Conservation (phyloP, 2,797 vertebrate genomes). For the Pseudomugil tenellus region DNA sequence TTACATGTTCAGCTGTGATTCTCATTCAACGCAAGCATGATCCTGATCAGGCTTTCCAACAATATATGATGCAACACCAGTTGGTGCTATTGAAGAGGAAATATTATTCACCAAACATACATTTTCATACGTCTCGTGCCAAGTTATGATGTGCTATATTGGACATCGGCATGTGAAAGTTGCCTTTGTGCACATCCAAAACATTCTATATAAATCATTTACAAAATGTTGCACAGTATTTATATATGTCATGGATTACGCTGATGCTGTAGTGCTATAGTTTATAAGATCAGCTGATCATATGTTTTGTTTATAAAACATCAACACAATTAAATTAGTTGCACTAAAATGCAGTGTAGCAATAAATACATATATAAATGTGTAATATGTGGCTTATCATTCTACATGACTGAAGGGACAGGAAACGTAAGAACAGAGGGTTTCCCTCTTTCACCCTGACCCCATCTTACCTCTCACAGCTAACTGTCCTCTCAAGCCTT, state of each 20-base stretch:
- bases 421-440: conserved; percentile 40
- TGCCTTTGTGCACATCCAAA: no score
- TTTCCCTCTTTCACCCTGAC: conserved; percentile 13
- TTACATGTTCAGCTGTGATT: no score
- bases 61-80: no score
- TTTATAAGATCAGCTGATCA: not conserved
- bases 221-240: not conserved
- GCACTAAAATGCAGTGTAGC: not conserved
- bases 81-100: no score
- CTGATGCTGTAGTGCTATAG: not conserved
- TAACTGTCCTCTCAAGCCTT: conserved; percentile 66
- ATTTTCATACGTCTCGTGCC: no score
- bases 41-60: no score
- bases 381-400: not conserved
- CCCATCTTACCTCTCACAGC: conserved; percentile 21
- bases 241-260: not conserved
- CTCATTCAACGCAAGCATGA: no score
- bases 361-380: not conserved
- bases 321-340: not conserved
- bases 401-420: conserved; percentile 1
- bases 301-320: not conserved
- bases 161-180: no score
- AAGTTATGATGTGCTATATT: no score
- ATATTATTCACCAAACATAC: no score
- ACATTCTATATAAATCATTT: not conserved